phyloP scores from a whole-genome alignment of 2,113 vertebrate genomes.

The Geococcyx californianus region DNA sequence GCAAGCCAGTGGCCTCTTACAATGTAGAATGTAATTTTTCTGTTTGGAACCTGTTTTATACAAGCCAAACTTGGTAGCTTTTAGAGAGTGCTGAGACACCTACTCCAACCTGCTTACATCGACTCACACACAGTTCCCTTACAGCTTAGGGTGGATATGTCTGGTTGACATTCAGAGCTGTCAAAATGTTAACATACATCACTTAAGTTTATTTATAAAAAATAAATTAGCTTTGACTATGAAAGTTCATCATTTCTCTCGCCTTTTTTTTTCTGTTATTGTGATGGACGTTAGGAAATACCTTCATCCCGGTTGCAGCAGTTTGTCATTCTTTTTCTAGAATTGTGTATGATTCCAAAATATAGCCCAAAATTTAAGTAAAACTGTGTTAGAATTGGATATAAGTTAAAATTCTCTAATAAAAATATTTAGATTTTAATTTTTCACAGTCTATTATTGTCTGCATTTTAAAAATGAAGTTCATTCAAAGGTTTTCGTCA shows the following conservation, averaged over 20 bases:
- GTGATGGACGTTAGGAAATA: neutral
- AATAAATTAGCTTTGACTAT: neutral
- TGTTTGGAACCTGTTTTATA: conserved; percentile 25
- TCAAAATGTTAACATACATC: neutral
- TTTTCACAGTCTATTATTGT: neutral
- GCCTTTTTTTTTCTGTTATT: neutral
- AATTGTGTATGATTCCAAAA: neutral
- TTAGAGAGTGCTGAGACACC: neutral
- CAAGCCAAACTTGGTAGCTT: conserved; percentile 9
- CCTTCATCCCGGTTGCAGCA: neutral
- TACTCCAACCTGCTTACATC: neutral
- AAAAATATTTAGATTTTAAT: neutral
- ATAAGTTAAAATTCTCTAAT: neutral
- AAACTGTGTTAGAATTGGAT: neutral
- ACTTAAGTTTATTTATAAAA: neutral
- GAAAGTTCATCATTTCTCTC: neutral
- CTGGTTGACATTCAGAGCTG: neutral
- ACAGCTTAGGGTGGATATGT: neutral
- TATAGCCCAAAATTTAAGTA: neutral
- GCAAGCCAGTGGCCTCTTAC: conserved; percentile 22
- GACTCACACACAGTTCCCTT: neutral
- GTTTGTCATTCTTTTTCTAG: neutral
- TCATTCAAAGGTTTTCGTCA: neutral
- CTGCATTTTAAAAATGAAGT: neutral
- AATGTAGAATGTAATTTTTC: conserved; percentile 28